These are phyloP conservation scores for Neopelma chrysocephalum DNA, from an alignment of 2,797 vertebrate species.

Conservation along the genomic window DNA sequence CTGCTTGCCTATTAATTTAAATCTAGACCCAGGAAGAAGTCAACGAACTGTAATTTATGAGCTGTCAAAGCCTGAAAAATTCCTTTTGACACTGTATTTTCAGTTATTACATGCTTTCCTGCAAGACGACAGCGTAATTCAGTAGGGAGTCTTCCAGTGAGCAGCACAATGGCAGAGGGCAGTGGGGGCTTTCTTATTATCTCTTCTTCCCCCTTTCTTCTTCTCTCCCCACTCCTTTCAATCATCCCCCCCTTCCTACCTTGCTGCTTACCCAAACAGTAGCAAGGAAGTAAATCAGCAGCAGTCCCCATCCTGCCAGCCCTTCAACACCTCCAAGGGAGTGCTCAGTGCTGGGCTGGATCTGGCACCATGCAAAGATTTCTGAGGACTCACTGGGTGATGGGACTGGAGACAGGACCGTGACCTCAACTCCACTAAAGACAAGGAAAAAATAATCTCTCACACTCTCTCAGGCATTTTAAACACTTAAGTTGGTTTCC, in stretches of 20 bases:
- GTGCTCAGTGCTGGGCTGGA: not conserved
- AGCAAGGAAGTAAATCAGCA: not conserved
- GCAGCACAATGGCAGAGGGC: constrained; percentile 68
- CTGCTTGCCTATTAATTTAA: constrained; percentile 77
- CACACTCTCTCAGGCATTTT: not conserved
- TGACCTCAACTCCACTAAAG: not conserved
- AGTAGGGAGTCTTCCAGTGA: constrained; percentile 67
- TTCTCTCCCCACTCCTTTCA: constrained; percentile 25
- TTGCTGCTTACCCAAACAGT: not conserved
- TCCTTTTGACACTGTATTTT: constrained; percentile 79
- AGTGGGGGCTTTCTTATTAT: constrained; percentile 66
- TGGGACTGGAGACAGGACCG: not conserved
- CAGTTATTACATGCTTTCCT: constrained; percentile 76
- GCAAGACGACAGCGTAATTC: constrained; percentile 71
- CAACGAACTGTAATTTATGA: constrained; percentile 79
- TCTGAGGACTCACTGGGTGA: not conserved
- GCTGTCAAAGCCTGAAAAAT: constrained; percentile 79
- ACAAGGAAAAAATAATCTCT: not conserved
- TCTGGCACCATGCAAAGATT: fast-evolving
- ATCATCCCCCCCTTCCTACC: constrained; percentile 16
- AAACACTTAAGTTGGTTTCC: not conserved
- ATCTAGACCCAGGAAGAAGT: constrained; percentile 73
- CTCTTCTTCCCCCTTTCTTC: constrained; percentile 23
- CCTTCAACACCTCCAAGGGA: not conserved
- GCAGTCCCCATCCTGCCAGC: not conserved